Base-by-base conservation (phyloP, 2,113 vertebrate genomes). In the Cebus imitator region DNA sequence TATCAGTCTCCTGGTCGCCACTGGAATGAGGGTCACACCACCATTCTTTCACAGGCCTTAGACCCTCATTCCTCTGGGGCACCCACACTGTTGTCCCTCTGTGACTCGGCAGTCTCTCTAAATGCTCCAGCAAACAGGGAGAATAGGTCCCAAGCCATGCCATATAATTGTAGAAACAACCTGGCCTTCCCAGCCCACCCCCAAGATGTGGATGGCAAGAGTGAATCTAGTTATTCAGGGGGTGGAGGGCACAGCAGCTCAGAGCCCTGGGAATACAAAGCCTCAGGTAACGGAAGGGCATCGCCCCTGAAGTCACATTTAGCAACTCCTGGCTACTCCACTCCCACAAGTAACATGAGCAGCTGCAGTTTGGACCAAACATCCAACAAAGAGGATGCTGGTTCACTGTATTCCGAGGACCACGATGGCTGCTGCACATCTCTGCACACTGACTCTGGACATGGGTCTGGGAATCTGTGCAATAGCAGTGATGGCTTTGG, bases 381-480 rank as follows among this genome's bases (percentile, higher is more conserved):
- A 0, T 99, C 99, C 0, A 98, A 98, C 96, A 99, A 98, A 82
- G 99, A 99, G 0, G 99, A 99, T 96, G 98, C 99, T 70, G 98
- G 99, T 95, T 99, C 99, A 30, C 96, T 99, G 48, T 99, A 99
- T 95, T 99, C 99, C 16, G 98, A 99, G 95, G 99, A 99, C 84
- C 99, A 99, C 0, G 99, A 99, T 3, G 99, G 99, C 48, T 99
- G 98, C 98, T 99, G 99, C 58, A 97, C 99, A 25, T 99, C 99
- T 61, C 92, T 98, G 98, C 99, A 99, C 87, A 14, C 98, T 55
- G 99, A 99, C 83, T 99, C 99, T 0, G 99, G 99, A 23, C 98
- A 98, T 64, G 99, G 99, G 68, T 98, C 99, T 40, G 98, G 99
- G 18, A 75, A 98, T 95, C 98, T 98, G 0, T 98, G 98, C 96